These are phyloP conservation scores for Proctacanthus coquilletti DNA, from an alignment of 1,140 invertebrate species.

Conservation along the genomic window DNA sequence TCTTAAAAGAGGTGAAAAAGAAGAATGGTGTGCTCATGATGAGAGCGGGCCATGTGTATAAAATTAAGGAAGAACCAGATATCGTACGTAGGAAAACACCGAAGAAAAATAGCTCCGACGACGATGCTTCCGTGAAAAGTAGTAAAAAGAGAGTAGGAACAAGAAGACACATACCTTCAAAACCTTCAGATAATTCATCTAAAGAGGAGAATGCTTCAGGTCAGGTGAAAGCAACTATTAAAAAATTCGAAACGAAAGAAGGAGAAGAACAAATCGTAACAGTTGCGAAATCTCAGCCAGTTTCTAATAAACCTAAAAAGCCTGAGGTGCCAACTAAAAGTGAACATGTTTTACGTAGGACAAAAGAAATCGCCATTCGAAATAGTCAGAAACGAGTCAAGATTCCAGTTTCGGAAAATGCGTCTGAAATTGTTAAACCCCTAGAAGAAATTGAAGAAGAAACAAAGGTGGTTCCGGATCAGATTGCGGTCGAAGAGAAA, in stretches of 20 bases:
- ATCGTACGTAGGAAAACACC: no score
- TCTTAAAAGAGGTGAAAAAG: conserved; percentile 29
- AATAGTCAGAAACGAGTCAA: conserved; percentile 8
- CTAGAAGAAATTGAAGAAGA: neutral
- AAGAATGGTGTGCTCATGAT: conserved; percentile 22
- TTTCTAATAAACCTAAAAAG: conserved; percentile 15
- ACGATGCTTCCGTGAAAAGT: no score
- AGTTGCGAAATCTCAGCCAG: no score
- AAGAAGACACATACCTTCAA: no score
- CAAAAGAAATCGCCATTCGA: conserved; percentile 15
- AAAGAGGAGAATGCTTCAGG: no score
- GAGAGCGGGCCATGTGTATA: conserved; percentile 21
- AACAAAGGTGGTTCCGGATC: neutral
- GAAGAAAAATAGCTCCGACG: no score
- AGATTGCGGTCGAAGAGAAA: conserved; percentile 1
- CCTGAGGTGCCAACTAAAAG: conserved; percentile 28
- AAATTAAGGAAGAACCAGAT: conserved; percentile 18
- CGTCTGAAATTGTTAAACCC: neutral
- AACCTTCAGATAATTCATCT: no score
- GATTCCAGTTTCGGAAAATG: no score
- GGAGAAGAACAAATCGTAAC: conserved; percentile 5
- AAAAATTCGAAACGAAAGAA: conserved; percentile 29
- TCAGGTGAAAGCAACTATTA: conserved; percentile 29
- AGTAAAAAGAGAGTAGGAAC: no score
- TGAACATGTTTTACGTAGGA: conserved; percentile 17